phyloP scores from a whole-genome alignment of 2,888 invertebrate species.

The Temnothorax unifasciatus region DNA sequence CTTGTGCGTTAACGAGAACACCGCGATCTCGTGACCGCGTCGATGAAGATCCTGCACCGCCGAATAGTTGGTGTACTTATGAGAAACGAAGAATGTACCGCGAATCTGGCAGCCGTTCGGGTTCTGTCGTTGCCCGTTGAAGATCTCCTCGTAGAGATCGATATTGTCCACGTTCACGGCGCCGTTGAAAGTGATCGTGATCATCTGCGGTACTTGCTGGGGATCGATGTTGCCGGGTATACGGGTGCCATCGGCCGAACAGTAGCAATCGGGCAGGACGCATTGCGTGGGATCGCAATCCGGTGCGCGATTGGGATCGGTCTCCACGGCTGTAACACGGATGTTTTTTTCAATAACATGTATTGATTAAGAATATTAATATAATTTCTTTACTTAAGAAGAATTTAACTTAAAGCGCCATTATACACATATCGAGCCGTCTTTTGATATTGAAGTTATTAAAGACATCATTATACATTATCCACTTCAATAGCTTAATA shows the following conservation, averaged over 20 bases:
- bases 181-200: slow-evolving; percentile 96
- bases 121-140: slow-evolving; percentile 94
- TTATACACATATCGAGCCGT: background rate
- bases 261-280: slow-evolving; percentile 96
- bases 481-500: background rate
- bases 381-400: background rate
- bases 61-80: slow-evolving; percentile 97
- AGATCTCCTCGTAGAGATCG: slow-evolving; percentile 96
- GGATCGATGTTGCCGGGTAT: slow-evolving; percentile 95
- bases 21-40: slow-evolving; percentile 96
- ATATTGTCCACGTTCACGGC: slow-evolving; percentile 97
- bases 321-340: slow-evolving; percentile 91
- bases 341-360: background rate
- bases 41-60: slow-evolving; percentile 96
- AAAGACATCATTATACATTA: background rate
- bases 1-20: slow-evolving; percentile 97
- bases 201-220: slow-evolving; percentile 96
- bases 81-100: slow-evolving; percentile 96
- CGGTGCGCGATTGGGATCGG: slow-evolving; percentile 96
- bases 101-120: slow-evolving; percentile 96
- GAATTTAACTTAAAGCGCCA: background rate
- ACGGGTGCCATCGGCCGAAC: slow-evolving; percentile 96
- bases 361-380: background rate
- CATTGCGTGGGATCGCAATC: slow-evolving; percentile 97
- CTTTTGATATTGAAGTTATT: background rate